Percentiles rank a stretch among this genome's conserved stretches.
Conservation (phyloP, 2,797 vertebrate genomes). For the Rhinophrynus dorsalis region DNA sequence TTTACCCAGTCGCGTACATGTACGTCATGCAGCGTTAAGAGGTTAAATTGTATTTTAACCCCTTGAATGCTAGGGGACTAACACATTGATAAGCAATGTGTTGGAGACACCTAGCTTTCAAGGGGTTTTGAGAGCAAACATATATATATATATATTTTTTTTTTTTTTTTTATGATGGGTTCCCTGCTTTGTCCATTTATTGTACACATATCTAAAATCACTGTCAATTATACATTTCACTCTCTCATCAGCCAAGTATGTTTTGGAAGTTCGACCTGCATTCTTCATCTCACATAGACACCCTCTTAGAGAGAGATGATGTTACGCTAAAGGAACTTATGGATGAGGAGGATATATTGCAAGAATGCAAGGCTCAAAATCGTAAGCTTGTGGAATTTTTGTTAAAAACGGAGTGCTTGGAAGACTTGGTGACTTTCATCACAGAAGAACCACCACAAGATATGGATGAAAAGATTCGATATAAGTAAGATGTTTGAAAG, state of each 20-base stretch:
- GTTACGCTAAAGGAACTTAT: conserved; percentile 93
- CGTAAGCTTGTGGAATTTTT: conserved; percentile 97
- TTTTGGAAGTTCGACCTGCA: conserved; percentile 99
- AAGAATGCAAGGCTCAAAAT: conserved; percentile 98
- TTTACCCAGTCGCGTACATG: too few relatives aligned
- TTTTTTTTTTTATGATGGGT: too few relatives aligned
- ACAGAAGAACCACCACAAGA: conserved; percentile 91
- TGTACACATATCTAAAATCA: too few relatives aligned
- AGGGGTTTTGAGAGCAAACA: too few relatives aligned
- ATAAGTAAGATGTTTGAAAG: conserved; percentile 81
- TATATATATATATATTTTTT: too few relatives aligned
- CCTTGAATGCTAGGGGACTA: too few relatives aligned
- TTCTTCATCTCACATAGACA: conserved; percentile 98
- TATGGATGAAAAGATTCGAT: conserved; percentile 96
- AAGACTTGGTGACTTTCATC: conserved; percentile 93
- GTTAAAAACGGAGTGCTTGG: conserved; percentile 91
- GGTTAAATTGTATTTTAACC: too few relatives aligned
- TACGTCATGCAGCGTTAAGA: too few relatives aligned
- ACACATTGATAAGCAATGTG: too few relatives aligned
- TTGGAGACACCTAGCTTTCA: too few relatives aligned
- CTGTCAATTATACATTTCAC: background rate
- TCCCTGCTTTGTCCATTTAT: too few relatives aligned
- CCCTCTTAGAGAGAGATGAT: conserved; percentile 95
- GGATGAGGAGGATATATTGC: conserved; percentile 97
- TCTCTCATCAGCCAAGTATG: conserved; percentile 80